Evolutionary conservation across 2,888 invertebrate species (phyloP), one percentile per base, ranked within the genome.

Genomic region (Nomada goodeniana): DNA sequence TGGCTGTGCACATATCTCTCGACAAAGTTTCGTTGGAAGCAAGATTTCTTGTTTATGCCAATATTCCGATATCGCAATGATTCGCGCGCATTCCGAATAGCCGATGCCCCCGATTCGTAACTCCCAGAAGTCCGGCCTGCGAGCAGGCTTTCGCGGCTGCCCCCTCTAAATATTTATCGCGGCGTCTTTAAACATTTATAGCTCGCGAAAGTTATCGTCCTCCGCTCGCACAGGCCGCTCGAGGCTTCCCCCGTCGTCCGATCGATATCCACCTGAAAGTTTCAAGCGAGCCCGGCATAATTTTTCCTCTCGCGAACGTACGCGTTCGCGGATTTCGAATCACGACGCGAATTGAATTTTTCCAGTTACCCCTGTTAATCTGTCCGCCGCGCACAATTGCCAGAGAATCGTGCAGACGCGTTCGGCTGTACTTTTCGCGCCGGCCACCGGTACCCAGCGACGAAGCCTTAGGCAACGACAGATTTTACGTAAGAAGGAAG

Each of bases 401-500:
- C 1, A 2, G 20, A 1, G 20, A 57, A 57, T 57, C 57, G 13
- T 10, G 2, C 26, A 11, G 23, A 13, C 11, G 3, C 23, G 13
- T 23, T 13, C 23, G 26, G 23, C 13, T 15, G 4, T 57, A 23
- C 36, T 57, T 57, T 13, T 23, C 68, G 69, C 50, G 47, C 20
- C 20, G 15, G 20, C 50, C 47, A 9, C 71, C 73, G 78, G 76
- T 76, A 70, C 72, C 36, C 71, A 64, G 52, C 72, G 72, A 68
- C 75, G 89, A 88, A 89, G 85, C 89, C 89, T 80, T 89, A 88
- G 78, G 36, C 36, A 36, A 70, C 76, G 69, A 47, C 52, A 42
- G 76, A 77, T 80, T 88, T 89, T 87, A 89, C 87, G 89, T 89
- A 89, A 89, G 86, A 82, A 83, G 73, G 59, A 81, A 79, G 79